Conservation (phyloP, 2,797 vertebrate species). For the Sebastes kiyomatsui region DNA sequence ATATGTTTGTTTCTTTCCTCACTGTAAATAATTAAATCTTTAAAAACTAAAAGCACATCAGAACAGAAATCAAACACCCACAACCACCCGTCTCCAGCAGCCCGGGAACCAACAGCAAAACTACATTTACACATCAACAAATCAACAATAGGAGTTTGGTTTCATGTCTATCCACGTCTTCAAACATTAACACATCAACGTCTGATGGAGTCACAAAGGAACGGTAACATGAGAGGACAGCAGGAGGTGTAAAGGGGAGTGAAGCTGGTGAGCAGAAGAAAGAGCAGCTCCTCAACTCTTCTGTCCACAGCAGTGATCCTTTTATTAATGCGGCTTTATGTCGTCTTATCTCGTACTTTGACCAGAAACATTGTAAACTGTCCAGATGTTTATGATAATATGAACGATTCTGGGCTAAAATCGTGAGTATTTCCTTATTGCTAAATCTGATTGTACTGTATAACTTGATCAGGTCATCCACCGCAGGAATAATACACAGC, state of each 20-base stretch:
- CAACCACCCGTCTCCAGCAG: background rate
- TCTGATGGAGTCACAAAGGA: background rate
- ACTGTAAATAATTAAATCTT: slow-evolving; percentile 29
- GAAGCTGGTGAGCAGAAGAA: slow-evolving; percentile 8
- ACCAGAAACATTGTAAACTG: background rate
- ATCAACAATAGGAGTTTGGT: background rate
- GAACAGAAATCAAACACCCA: background rate
- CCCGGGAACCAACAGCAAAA: too few species aligned
- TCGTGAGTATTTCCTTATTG: background rate
- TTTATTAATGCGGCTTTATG: background rate
- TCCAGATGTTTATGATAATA: background rate
- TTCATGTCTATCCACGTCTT: background rate
- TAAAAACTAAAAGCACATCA: slow-evolving; percentile 3
- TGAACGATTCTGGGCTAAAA: background rate
- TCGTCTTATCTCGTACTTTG: background rate
- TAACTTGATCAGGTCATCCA: background rate
- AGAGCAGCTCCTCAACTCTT: background rate
- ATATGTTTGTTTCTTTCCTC: background rate
- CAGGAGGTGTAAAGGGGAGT: background rate
- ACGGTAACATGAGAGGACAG: background rate
- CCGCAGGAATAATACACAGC: too few species aligned
- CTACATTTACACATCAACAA: background rate
- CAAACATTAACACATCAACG: background rate
- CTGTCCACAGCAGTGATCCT: background rate
- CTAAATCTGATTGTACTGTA: background rate